Evolutionary conservation across 2,113 vertebrate genomes (phyloP), one percentile per base, ranked within the genome.

Genomic region (Macaca nemestrina): DNA sequence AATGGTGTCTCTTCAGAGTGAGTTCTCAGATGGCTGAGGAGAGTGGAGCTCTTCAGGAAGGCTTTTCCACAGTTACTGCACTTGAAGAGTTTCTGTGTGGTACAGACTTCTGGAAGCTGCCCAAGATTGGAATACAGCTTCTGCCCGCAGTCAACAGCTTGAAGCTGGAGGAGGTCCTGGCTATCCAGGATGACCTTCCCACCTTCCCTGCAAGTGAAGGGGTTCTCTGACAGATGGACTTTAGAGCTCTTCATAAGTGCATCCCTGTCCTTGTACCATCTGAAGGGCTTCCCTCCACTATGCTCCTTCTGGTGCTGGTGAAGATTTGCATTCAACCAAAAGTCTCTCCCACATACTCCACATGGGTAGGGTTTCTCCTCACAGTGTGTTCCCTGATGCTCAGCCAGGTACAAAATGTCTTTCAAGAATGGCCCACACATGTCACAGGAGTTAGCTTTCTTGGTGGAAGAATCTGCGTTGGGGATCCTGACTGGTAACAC

Each of bases 301-400:
- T 9, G 23, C 16, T 92, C 20, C 35, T 81, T 64, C 64, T 43
- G 68, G 17, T 76, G 57, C 68, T 83, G 83, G 83, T 23, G 48
- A 94, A 96, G 35, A 6, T 91, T 9, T 82, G 17, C 12, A 32
- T n/a, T 40, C 40, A 92, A 76, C 88, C 76, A 48, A 27, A 91
- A 96, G 48, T 75, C 76, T 91, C 67, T 82, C 45, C 82, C 82
- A 83, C 22, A n/a, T 30, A 67, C 40, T 87, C 57, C 76, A 96
- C 83, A 61, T 1, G 35, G 76, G 27, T 48, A 83, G 40, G 38
- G 35, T 38, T 61, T 92, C 83, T 82, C 38, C 35, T 59, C 16
- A 50, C 76, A 12, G 35, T 70, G 30, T 88, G 70, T 35, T 88
- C 48, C n/a, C 17, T 94, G 68, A n/a, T 78, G 35, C 25, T 76